Evolutionary conservation across 1,140 invertebrate species (phyloP), one percentile per base, ranked within the genome.

Genomic region (Polypedilum pembai): DNA sequence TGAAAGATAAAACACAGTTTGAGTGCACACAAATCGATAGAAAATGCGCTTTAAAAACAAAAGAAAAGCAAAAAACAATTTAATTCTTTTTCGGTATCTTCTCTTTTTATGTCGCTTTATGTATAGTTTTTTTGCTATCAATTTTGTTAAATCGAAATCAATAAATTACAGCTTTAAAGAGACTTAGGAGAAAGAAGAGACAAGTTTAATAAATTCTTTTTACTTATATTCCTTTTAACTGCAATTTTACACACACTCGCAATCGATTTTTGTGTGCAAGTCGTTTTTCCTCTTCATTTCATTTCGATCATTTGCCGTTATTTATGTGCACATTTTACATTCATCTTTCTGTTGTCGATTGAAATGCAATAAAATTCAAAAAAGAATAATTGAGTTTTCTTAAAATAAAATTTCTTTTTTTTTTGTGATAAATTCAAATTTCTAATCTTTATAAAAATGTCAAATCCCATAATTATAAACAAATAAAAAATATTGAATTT

Each of bases 91-190:
- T 69, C 65, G 65, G 65, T 69, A 4, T 69, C 10, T 20, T 69
- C 20, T 21, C 63, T 69, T 69, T 69, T 21, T 69, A 69, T 69
- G 65, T 69, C 65, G 1, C 20, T 69, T 69, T 69, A 20, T 21
- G 65, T 69, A 20, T 56, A 56, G 45, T 20, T 69, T 69, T 69
- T 69, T 69, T 18, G 65, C 65, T 69, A 69, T 69, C 65, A 69
- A 69, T 69, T 69, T 69, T 21, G 20, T 21, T 18, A 69, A 69
- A 69, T 69, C 65, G 65, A 69, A 69, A 69, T 69, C 65, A 21
- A 69, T 69, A 69, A 69, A 69, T 69, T 69, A 69, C 65, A 21
- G 17, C 65, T 69, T 69, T 69, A 69, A 69, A 69, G 65, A 69
- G 65, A 69, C 65, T 69, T 69, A 69, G 65, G 45, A 56, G 45